These are phyloP conservation scores for Chaetodon trifasciatus DNA, from an alignment of 2,797 vertebrate species.

Conservation along the genomic window DNA sequence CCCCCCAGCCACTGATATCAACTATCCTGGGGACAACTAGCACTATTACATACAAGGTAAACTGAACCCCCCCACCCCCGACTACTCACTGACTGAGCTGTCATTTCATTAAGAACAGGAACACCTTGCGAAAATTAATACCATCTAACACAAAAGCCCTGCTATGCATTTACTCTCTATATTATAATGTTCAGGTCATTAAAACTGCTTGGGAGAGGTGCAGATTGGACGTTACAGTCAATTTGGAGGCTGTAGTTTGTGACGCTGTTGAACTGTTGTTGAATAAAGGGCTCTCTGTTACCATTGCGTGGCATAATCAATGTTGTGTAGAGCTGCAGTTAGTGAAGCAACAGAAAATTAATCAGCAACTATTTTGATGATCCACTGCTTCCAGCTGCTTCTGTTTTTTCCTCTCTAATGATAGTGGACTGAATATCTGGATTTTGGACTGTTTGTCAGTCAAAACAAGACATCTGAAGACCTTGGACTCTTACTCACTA, in stretches of 20 bases:
- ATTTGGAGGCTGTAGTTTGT: background rate
- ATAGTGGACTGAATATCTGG: background rate
- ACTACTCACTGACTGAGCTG: background rate
- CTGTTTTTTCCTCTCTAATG: background rate
- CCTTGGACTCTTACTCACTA: background rate
- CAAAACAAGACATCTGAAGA: constrained; percentile 12
- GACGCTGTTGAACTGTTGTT: background rate
- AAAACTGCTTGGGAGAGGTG: background rate
- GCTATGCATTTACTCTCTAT: background rate
- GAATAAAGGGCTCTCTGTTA: background rate
- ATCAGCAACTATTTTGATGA: background rate
- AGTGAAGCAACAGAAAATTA: background rate
- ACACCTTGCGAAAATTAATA: background rate
- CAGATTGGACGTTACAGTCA: background rate
- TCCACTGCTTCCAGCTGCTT: background rate
- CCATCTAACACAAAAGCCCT: background rate
- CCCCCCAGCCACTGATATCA: background rate
- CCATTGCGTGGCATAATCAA: background rate
- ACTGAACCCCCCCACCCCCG: background rate
- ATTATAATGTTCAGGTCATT: background rate
- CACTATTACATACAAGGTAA: background rate
- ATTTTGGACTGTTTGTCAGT: background rate
- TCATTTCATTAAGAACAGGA: background rate
- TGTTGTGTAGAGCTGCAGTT: background rate
- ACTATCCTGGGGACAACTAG: background rate